Evolutionary conservation across 2,888 invertebrate genomes (phyloP), one percentile per base, ranked within the genome.

Genomic region (Orthosia cruda): DNA sequence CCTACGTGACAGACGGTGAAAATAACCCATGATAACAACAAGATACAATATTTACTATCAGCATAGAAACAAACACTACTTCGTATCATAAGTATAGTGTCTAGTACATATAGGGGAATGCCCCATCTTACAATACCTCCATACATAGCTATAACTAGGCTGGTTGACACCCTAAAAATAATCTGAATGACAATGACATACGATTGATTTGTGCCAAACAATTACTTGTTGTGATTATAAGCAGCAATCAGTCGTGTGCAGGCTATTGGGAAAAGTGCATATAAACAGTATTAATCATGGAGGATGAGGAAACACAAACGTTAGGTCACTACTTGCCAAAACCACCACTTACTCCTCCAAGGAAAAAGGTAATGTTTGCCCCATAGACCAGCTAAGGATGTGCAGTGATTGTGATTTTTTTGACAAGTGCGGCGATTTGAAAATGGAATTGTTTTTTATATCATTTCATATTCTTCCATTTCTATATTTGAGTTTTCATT

Each of bases 121-220:
- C 76, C 85, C 84, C 66, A 59, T 59, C 52, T n/a, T 20, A 55
- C 13, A 49, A 66, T 59, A 67, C 55, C 59, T 72, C 11, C 65
- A 67, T 59, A 45, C n/a, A 50, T 77, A 55, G 16, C 58, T 26
- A 45, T 72, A 15, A 58, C 57, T 73, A 68, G 65, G 55, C 55
- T 63, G 15, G 49, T 69, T 80, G 73, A 71, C 61, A 80, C n/a
- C 58, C 77, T 58, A 85, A 78, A 83, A 83, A 87, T 87, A 85
- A 71, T 61, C 67, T 16, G 49, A 59, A 9, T 71, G 74, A 72
- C 86, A 85, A 77, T 83, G 78, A 80, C 76, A 61, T 32, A 63
- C 69, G 58, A 87, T 85, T 87, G 80, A 86, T 87, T 83, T 65
- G 83, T 87, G 87, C 86, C 86, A 86, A 86, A 77, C 74, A 78